These are phyloP conservation scores for Amblyteles armatorius DNA, from an alignment of 2,888 invertebrate genomes.

Conservation along the genomic window DNA sequence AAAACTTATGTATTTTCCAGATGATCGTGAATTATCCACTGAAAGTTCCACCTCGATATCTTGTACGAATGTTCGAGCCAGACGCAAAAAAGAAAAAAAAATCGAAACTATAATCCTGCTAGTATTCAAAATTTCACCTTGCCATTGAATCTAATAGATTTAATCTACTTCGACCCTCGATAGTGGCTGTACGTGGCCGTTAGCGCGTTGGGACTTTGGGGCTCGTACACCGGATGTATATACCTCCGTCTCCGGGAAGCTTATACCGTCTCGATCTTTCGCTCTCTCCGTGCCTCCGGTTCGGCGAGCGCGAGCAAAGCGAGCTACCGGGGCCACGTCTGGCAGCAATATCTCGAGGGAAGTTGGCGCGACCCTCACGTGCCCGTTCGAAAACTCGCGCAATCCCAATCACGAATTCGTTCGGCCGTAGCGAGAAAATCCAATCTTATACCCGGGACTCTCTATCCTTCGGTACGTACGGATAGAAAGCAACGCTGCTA, in stretches of 20 bases:
- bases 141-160: background rate
- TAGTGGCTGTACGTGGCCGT: conserved; percentile 34
- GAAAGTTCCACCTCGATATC: background rate
- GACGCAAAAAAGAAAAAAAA: background rate
- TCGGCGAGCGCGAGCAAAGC: conserved; percentile 23
- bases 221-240: conserved; percentile 27
- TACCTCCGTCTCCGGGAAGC: conserved; percentile 25
- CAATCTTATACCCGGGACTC: conserved; percentile 72
- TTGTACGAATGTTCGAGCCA: background rate
- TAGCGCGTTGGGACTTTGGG: background rate
- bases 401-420: conserved; percentile 73
- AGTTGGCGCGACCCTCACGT: conserved; percentile 64
- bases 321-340: conserved; percentile 51
- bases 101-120: background rate
- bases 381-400: conserved; percentile 70
- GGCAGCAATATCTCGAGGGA: conserved; percentile 69
- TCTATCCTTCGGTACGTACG: conserved; percentile 24
- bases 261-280: conserved; percentile 50
- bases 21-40: background rate
- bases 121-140: conserved; percentile 4
- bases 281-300: conserved; percentile 28
- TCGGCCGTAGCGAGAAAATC: conserved; percentile 72
- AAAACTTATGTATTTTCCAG: background rate
- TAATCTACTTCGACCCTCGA: conserved; percentile 40
- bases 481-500: conserved; percentile 1